These are phyloP conservation scores for Leptodirus hochenwartii DNA, from an alignment of 2,888 invertebrate species.

Conservation along the genomic window DNA sequence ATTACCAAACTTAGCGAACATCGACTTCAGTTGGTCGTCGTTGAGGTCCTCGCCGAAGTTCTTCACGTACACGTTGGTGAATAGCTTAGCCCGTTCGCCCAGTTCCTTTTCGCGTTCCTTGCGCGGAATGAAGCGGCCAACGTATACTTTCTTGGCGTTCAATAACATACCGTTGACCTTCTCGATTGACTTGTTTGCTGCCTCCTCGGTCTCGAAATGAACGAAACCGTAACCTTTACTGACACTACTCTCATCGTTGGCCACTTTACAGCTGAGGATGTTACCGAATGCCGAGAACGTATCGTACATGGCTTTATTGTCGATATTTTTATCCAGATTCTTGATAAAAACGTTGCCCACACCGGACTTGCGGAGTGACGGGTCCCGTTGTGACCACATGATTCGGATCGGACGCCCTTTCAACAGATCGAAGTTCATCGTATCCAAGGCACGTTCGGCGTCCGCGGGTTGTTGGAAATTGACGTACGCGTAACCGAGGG, in stretches of 20 bases:
- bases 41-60: constrained; percentile 93
- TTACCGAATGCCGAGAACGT: constrained; percentile 98
- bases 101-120: constrained; percentile 96
- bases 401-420: constrained; percentile 96
- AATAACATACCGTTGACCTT: constrained; percentile 87
- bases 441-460: constrained; percentile 97
- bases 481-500: constrained; percentile 98
- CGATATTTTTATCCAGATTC: constrained; percentile 94
- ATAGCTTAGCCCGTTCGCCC: constrained; percentile 89
- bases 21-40: constrained; percentile 73
- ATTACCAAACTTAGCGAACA: constrained; percentile 86
- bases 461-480: constrained; percentile 99
- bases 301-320: constrained; percentile 99
- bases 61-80: constrained; percentile 97
- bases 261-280: constrained; percentile 96
- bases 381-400: constrained; percentile 99
- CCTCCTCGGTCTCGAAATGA: constrained; percentile 97
- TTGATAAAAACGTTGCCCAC: constrained; percentile 99
- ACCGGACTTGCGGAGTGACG: constrained; percentile 92
- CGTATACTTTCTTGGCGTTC: constrained; percentile 95
- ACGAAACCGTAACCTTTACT: constrained; percentile 98
- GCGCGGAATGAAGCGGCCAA: constrained; percentile 95
- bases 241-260: constrained; percentile 84
- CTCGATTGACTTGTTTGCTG: constrained; percentile 92
- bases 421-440: constrained; percentile 98